Evolutionary conservation across 2,888 invertebrate species (phyloP).

Genomic region (Drosophila meridionalis): DNA sequence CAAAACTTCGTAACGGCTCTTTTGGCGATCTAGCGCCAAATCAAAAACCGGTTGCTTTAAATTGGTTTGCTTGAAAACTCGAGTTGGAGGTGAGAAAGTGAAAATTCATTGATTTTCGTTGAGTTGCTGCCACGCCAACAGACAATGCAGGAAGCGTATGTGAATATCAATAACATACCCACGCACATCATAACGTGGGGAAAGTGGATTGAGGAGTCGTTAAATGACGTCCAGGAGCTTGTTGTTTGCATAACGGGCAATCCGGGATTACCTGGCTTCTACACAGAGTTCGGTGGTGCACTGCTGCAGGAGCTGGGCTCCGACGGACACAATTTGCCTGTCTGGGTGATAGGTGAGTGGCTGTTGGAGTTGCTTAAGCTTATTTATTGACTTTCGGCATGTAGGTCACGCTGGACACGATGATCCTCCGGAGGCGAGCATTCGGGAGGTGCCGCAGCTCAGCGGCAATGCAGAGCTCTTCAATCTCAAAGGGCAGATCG

Average conservation of each 20-base stretch:
- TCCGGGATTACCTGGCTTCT: slow-evolving; percentile 94
- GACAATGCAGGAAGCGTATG: slow-evolving; percentile 84
- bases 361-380: neutral
- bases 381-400: neutral
- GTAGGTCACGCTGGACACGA: slow-evolving; percentile 92
- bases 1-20: slow-evolving; percentile 35
- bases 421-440: slow-evolving; percentile 87
- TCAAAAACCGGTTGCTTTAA: slow-evolving; percentile 68
- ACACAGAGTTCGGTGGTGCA: slow-evolving; percentile 89
- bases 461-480: slow-evolving; percentile 88
- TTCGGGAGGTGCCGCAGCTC: slow-evolving; percentile 85
- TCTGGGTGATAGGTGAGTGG: slow-evolving; percentile 90
- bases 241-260: slow-evolving; percentile 93
- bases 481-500: slow-evolving; percentile 90
- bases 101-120: slow-evolving; percentile 45
- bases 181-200: slow-evolving; percentile 91
- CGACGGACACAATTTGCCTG: slow-evolving; percentile 86
- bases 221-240: slow-evolving; percentile 87
- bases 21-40: slow-evolving; percentile 3
- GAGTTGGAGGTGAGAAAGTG: slow-evolving; percentile 19
- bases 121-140: slow-evolving; percentile 48
- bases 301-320: slow-evolving; percentile 87
- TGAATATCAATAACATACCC: slow-evolving; percentile 88
- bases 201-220: slow-evolving; percentile 88
- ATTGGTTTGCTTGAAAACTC: neutral